Percentiles rank a stretch among this genome's conserved stretches.
Conservation (phyloP, 2,113 vertebrate genomes). For the Puntigrus tetrazona region DNA sequence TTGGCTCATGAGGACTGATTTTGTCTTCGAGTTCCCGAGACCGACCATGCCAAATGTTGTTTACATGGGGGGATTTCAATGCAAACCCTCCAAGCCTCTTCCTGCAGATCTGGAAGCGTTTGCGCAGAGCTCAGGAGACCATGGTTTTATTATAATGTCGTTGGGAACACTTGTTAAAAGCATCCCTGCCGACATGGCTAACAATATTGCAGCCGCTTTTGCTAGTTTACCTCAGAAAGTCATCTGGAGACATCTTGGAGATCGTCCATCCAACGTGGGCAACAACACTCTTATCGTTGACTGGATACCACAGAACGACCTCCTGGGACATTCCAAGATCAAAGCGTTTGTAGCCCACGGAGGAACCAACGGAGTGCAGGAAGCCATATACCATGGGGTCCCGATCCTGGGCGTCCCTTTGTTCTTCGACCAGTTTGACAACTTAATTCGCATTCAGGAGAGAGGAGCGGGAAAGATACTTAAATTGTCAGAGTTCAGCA, state of each 20-base stretch:
- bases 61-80: conserved; percentile 73
- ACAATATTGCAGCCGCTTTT: conserved; percentile 66
- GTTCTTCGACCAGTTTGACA: conserved; percentile 75
- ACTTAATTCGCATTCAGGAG: conserved; percentile 66
- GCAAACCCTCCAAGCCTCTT: conserved; percentile 66
- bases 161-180: conserved; percentile 65
- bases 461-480: conserved; percentile 68
- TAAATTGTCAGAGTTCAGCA: conserved; percentile 55
- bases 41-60: conserved; percentile 72
- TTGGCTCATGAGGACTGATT: conserved; percentile 73
- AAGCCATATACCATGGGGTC: conserved; percentile 71
- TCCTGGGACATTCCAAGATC: conserved; percentile 71
- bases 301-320: conserved; percentile 75
- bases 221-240: conserved; percentile 74
- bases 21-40: conserved; percentile 74
- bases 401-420: conserved; percentile 71
- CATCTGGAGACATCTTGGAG: conserved; percentile 70
- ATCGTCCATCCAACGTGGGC: conserved; percentile 66
- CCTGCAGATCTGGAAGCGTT: conserved; percentile 68
- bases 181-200: conserved; percentile 59
- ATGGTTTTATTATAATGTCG: conserved; percentile 70
- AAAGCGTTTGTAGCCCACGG: conserved; percentile 72
- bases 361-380: conserved; percentile 74
- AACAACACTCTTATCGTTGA: conserved; percentile 71
- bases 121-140: conserved; percentile 70